These are phyloP conservation scores for Scyliorhinus canicula DNA, from an alignment of 2,797 vertebrate genomes.

Conservation along the genomic window DNA sequence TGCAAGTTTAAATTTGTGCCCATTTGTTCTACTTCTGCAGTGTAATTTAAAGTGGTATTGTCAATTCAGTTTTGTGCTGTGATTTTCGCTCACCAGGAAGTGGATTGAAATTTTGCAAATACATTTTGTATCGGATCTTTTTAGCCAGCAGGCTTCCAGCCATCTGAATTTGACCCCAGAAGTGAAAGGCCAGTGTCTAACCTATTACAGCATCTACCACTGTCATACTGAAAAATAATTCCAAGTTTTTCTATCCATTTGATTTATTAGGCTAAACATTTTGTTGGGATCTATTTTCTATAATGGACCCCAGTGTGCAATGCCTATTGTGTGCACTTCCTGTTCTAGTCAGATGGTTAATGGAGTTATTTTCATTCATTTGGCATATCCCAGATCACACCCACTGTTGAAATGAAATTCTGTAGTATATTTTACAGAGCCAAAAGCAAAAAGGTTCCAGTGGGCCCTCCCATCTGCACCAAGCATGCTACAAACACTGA, in stretches of 20 bases:
- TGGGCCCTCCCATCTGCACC: not conserved
- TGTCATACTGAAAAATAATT: not conserved
- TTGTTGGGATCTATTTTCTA: constrained; percentile 14
- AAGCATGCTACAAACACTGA: constrained; percentile 31
- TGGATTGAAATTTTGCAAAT: constrained; percentile 1
- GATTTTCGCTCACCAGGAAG: not conserved
- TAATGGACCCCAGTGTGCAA: not conserved
- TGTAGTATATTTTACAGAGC: constrained; percentile 16
- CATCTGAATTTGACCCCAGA: not conserved
- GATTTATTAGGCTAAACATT: not conserved
- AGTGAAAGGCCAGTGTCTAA: not conserved
- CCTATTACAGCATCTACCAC: not conserved
- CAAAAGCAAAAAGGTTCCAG: not conserved
- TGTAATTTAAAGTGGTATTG: not conserved
- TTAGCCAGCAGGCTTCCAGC: not conserved
- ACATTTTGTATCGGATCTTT: not conserved
- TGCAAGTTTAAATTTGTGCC: not conserved
- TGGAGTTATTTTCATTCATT: constrained; percentile 5
- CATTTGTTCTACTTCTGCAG: not conserved
- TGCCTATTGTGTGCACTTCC: not conserved
- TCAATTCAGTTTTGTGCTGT: not conserved
- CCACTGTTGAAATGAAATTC: not conserved
- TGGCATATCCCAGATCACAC: not conserved
- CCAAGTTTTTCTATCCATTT: not conserved
- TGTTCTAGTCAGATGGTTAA: not conserved